Conservation (phyloP, 2,113 vertebrate species). For the Motacilla tschutschensis region DNA sequence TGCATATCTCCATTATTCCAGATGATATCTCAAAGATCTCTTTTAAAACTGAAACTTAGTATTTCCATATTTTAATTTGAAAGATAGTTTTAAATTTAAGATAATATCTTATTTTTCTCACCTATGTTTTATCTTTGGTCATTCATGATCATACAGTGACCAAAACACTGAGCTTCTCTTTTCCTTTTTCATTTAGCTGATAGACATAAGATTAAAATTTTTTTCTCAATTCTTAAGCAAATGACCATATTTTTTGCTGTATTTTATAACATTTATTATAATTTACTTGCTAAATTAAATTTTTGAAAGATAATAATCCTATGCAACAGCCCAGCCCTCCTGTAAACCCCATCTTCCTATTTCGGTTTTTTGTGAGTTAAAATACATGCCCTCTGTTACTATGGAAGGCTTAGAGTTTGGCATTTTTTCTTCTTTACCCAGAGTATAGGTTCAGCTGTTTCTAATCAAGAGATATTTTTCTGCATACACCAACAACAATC, state of each 20-base stretch:
- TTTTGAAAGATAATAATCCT: neutral
- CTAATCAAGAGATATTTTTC: neutral
- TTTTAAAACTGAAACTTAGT: neutral
- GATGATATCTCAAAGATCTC: neutral
- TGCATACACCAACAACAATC: neutral
- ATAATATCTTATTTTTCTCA: neutral
- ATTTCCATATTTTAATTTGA: neutral
- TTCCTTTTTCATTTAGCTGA: neutral
- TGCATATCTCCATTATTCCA: neutral
- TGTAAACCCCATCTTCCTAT: neutral
- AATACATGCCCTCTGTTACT: neutral
- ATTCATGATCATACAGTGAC: accelerated
- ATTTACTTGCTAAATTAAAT: neutral
- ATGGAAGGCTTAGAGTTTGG: neutral
- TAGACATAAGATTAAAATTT: neutral
- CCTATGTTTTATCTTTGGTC: neutral
- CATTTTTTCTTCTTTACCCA: neutral
- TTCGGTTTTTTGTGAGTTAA: neutral
- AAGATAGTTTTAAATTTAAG: neutral
- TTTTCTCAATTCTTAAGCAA: neutral
- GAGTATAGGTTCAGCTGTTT: neutral
- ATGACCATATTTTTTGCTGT: neutral
- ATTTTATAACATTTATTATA: neutral
- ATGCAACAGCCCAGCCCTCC: neutral
- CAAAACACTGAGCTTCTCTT: neutral